Percentiles rank a stretch among this genome's conserved stretches.
Evolutionary conservation across 2,888 invertebrate genomes (phyloP).

Genomic region (Beris morrisii): DNA sequence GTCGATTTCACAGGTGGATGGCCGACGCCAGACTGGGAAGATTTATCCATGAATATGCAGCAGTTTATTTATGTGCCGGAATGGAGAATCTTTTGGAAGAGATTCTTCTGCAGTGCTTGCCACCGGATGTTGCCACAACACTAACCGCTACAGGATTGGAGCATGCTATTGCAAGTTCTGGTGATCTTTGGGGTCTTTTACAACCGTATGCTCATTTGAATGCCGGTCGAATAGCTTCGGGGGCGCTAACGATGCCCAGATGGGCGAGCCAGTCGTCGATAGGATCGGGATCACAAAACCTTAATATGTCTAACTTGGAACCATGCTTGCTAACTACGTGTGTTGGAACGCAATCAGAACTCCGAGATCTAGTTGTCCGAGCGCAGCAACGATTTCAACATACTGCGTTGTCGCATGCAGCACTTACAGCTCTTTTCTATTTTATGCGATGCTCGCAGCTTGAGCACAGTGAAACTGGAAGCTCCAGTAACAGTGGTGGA

Average conservation of each 20-base stretch:
- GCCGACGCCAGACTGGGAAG: slow-evolving; percentile 81
- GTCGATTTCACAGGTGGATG: slow-evolving; percentile 93
- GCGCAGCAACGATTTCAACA: slow-evolving; percentile 59
- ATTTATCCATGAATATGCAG: slow-evolving; percentile 88
- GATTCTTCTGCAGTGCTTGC: slow-evolving; percentile 71
- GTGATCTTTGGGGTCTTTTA: slow-evolving; percentile 85
- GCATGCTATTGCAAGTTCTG: slow-evolving; percentile 81
- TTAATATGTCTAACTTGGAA: slow-evolving; percentile 59
- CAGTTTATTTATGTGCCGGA: slow-evolving; percentile 86
- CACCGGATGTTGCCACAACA: slow-evolving; percentile 62
- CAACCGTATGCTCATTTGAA: slow-evolving; percentile 91
- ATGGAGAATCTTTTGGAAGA: slow-evolving; percentile 89
- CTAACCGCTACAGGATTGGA: slow-evolving; percentile 80
- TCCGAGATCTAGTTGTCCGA: slow-evolving; percentile 72
- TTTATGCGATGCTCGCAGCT: slow-evolving; percentile 90
- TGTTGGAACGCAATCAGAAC: slow-evolving; percentile 79
- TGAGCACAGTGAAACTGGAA: slow-evolving; percentile 65
- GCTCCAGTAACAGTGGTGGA: slow-evolving; percentile 51
- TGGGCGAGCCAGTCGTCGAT: slow-evolving; percentile 76
- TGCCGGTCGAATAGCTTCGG: slow-evolving; percentile 84
- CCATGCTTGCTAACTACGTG: slow-evolving; percentile 82
- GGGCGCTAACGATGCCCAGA: slow-evolving; percentile 79
- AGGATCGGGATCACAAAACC: slow-evolving; percentile 55
- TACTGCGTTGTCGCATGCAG: slow-evolving; percentile 63
- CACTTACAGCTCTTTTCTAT: slow-evolving; percentile 81